Evolutionary conservation across 2,797 vertebrate genomes (phyloP).

Genomic region (Gadopsis marmoratus): DNA sequence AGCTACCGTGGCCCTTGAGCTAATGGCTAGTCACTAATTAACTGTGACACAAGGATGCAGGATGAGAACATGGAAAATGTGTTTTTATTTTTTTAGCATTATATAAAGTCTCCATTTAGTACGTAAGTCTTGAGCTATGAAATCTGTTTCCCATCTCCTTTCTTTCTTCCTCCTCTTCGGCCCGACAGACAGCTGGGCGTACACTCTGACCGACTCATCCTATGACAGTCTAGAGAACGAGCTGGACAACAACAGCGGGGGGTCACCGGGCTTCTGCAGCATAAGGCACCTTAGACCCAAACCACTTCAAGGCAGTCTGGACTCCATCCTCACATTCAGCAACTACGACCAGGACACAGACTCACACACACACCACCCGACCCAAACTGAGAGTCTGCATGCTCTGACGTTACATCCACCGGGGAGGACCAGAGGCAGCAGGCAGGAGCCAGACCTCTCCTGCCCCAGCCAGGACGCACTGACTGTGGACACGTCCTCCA

Average conservation of each 20-base stretch:
- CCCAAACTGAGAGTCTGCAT: conserved; percentile 49
- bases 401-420: conserved; percentile 35
- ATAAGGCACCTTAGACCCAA: conserved; percentile 69
- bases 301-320: conserved; percentile 85
- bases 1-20: too few relatives aligned
- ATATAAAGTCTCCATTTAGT: too few relatives aligned
- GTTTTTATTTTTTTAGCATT: too few relatives aligned
- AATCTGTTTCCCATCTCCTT: not conserved
- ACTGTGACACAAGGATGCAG: not conserved
- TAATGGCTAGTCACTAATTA: too few relatives aligned
- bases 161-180: not conserved
- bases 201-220: conserved; percentile 91
- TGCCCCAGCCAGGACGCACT: conserved; percentile 49
- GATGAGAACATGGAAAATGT: not conserved
- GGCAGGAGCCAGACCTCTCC: conserved; percentile 23
- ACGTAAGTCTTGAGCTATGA: too few relatives aligned
- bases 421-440: conserved; percentile 61
- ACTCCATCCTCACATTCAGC: conserved; percentile 92
- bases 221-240: conserved; percentile 96
- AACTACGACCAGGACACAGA: conserved; percentile 88
- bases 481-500: conserved; percentile 29
- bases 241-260: conserved; percentile 82
- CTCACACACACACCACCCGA: conserved; percentile 63
- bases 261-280: conserved; percentile 83
- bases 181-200: conserved; percentile 61